These are phyloP conservation scores for Sandelia bainsii DNA, from an alignment of 2,797 vertebrate genomes.

Conservation along the genomic window DNA sequence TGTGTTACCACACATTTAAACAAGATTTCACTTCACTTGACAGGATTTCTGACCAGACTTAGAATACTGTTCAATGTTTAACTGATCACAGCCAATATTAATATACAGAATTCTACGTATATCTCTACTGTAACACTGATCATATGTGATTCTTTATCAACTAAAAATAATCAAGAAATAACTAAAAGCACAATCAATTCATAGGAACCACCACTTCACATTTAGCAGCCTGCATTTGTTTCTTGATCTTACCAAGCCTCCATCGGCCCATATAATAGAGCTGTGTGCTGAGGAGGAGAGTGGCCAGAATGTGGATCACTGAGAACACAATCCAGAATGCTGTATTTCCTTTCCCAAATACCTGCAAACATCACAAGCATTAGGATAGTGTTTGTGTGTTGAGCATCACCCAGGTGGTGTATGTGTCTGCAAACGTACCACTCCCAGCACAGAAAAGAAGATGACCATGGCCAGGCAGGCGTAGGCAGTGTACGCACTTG, in stretches of 20 bases:
- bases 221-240: no score
- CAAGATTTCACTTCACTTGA: no score
- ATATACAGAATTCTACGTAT: no score
- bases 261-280: conserved; percentile 99
- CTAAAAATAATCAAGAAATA: no score
- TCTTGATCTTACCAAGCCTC: conserved; percentile 83
- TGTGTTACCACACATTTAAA: no score
- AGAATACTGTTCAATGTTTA: no score
- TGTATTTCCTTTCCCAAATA: conserved; percentile 93
- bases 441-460: conserved; percentile 97
- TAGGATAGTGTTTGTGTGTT: background rate
- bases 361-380: conserved; percentile 76
- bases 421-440: conserved; percentile 82
- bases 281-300: conserved; percentile 95
- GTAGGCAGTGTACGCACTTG: conserved; percentile 96
- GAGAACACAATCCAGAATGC: conserved; percentile 96
- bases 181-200: no score
- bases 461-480: conserved; percentile 95
- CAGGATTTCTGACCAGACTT: no score
- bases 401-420: background rate
- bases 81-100: no score
- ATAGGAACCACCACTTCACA: no score
- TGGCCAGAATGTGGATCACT: conserved; percentile 93
- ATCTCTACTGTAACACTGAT: no score
- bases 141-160: no score